These are phyloP conservation scores for crab-eating macaque (Macaca fascicularis) DNA, from an alignment of 2,113 vertebrate genomes.

Conservation along the genomic window T2T-MFA8v1.1 NC_088391.1:97047501-97048000, in stretches of 20 bases:
- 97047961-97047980: constrained; percentile 56
- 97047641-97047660: neutral
- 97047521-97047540: neutral
- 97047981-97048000: constrained; percentile 65
- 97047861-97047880: neutral
- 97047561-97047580: no score
- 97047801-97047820: neutral
- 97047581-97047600: neutral
- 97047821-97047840: neutral
- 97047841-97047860: neutral
- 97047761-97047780: neutral
- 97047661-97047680: neutral
- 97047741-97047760: neutral
- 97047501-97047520: neutral
- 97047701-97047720: neutral
- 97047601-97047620: neutral
- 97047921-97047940: constrained; percentile 1
- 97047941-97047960: constrained; percentile 30
- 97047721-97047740: neutral
- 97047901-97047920: constrained; percentile 20
- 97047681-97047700: neutral
- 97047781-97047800: neutral
- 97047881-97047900: neutral
- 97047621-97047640: accelerated
- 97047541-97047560: neutral